These are phyloP conservation scores for Drosophila punjabiensis DNA, from an alignment of 1,140 invertebrate species.

Conservation along the genomic window DNA sequence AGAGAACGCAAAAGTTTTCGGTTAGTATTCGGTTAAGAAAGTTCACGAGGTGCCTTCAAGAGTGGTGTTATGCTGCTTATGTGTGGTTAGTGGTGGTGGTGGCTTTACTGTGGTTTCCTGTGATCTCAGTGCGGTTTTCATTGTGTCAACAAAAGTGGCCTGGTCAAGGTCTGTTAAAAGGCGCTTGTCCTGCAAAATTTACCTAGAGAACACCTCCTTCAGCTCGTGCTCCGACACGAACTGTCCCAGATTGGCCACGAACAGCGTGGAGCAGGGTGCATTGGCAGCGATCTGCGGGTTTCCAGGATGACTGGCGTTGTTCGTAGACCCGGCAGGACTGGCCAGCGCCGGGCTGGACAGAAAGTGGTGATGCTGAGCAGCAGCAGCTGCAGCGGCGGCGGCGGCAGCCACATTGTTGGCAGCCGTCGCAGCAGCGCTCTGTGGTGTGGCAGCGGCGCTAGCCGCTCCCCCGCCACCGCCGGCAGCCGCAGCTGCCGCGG, in stretches of 20 bases:
- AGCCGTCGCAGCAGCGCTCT: conserved; percentile 60
- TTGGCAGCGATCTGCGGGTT: conserved; percentile 86
- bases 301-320: conserved; percentile 86
- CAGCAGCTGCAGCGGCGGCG: conserved; percentile 79
- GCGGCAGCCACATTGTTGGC: conserved; percentile 60
- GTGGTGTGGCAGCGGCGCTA: conserved; percentile 56
- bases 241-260: conserved; percentile 98
- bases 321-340: conserved; percentile 93
- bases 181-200: conserved; percentile 77
- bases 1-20: conserved; percentile 54
- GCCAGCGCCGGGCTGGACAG: conserved; percentile 93
- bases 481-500: conserved; percentile 61
- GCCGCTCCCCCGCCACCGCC: conserved; percentile 56
- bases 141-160: conserved; percentile 25
- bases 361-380: conserved; percentile 87
- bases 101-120: conserved; percentile 19
- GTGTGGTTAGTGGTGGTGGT: conserved; percentile 29
- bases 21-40: conserved; percentile 44
- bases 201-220: conserved; percentile 99
- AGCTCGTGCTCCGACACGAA: conserved; percentile 98
- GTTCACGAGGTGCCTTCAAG: conserved; percentile 41
- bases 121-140: conserved; percentile 38
- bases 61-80: conserved; percentile 22
- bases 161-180: not conserved
- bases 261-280: conserved; percentile 97